These are phyloP conservation scores for Graptemys geographica DNA, from an alignment of 2,797 vertebrate genomes.

Conservation along the genomic window DNA sequence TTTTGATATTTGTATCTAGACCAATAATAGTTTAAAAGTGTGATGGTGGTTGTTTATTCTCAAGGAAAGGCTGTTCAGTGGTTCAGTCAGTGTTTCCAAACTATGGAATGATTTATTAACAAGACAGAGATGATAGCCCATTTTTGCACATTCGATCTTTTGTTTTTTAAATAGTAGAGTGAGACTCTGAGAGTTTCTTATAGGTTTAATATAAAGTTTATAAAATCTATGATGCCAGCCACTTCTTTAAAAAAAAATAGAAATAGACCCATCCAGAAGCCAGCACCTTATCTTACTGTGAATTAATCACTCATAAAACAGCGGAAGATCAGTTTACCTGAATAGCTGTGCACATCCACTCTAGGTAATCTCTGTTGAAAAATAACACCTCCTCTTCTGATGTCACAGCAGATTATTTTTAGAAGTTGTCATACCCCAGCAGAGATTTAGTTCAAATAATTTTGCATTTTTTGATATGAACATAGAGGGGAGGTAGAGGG, in stretches of 20 bases:
- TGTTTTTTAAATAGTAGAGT: not conserved
- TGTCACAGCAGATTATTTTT: constrained; percentile 61
- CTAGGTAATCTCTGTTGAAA: constrained; percentile 51
- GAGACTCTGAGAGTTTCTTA: not conserved
- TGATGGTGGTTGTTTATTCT: constrained; percentile 35
- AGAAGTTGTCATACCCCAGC: constrained; percentile 27
- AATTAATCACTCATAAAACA: not conserved
- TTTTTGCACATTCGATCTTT: not conserved
- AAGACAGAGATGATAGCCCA: constrained; percentile 26
- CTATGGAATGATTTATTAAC: constrained; percentile 2
- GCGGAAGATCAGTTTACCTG: not conserved
- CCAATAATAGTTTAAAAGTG: not conserved
- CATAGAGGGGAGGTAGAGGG: not conserved
- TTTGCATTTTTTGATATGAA: not conserved
- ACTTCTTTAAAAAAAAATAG: not conserved
- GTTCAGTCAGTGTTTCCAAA: constrained; percentile 44
- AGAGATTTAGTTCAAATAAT: constrained; percentile 39
- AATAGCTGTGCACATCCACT: constrained; percentile 9
- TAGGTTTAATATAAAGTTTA: not conserved
- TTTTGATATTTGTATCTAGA: not conserved
- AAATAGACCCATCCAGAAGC: not conserved
- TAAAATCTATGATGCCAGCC: not conserved
- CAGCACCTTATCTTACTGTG: not conserved
- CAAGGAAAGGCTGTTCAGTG: constrained; percentile 27
- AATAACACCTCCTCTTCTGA: constrained; percentile 20